Evolutionary conservation across 2,113 vertebrate genomes (phyloP), one percentile per base, ranked within the genome.

Genomic region (Tragelaphus imberbis): DNA sequence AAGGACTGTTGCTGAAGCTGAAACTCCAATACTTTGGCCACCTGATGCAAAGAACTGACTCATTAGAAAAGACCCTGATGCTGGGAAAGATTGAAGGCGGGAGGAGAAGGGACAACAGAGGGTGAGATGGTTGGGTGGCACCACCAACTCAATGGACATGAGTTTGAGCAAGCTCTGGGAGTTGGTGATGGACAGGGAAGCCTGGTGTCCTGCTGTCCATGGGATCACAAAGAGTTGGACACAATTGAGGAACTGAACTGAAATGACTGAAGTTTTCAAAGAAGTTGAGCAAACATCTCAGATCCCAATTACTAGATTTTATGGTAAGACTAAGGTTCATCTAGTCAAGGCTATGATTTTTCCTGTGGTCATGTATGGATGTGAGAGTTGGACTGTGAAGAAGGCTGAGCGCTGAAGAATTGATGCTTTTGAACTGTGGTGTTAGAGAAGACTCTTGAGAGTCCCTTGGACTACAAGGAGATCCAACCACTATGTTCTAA

Each of bases 211-310:
- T 71, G 17, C 0, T 23, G n/a, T 36, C 65, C n/a, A 12, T 71
- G 65, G 19, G 19, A 19, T 12, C 0, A 0, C 19, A 71, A 16
- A 63, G 17, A 71, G n/a, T 12, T 10, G 4, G 65, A 71, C 65
- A 71, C 2, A n/a, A 11, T 6, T 36, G 65, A 71, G 19, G 4
- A 12, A 36, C 2, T 36, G n/a, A 71, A 71, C 9, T 71, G 65
- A 71, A 71, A 71, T 36, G 65, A 71, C n/a, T 68, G 65, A 84
- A 85, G 30, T 95, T 75, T 92, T 96, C 61, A 96, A 33, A 71
- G 84, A 68, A 51, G 30, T 68, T 91, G 49, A 49, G 23, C 82
- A 88, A 92, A 92, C 40, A 92, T 15, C n/a, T 75, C 59, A 25
- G 44, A 93, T 55, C 7, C 71, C 49, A 55, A n/a, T 84, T 75